These are phyloP conservation scores for Poeciliopsis prolifica DNA, from an alignment of 2,113 vertebrate genomes.

Conservation along the genomic window DNA sequence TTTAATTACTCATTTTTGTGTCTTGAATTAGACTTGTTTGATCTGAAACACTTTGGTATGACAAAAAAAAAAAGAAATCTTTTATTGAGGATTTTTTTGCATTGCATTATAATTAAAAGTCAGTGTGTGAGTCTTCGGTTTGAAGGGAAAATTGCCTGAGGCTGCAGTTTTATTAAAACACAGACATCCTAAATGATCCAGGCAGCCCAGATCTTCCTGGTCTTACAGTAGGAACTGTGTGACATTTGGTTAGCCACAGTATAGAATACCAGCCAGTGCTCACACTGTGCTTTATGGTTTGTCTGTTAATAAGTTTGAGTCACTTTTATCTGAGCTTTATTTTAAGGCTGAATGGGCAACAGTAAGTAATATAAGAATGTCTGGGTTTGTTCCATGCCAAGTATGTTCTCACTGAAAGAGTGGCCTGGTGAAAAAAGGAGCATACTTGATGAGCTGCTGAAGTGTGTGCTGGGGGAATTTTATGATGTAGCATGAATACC, in stretches of 20 bases:
- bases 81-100: neutral
- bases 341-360: conserved; percentile 19
- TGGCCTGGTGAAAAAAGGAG: neutral
- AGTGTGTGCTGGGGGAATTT: neutral
- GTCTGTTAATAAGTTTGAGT: conserved; percentile 30
- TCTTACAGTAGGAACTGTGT: conserved; percentile 33
- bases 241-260: conserved; percentile 29
- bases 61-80: conserved; percentile 2
- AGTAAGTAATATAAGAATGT: conserved; percentile 6
- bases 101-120: too few species aligned
- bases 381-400: conserved; percentile 8
- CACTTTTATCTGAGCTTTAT: conserved; percentile 25
- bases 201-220: conserved; percentile 34
- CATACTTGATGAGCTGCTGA: neutral
- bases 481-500: neutral
- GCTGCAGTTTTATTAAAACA: conserved; percentile 42
- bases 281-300: conserved; percentile 39
- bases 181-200: conserved; percentile 26
- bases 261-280: conserved; percentile 25
- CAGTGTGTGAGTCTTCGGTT: conserved; percentile 7
- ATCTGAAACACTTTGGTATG: neutral
- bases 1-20: neutral
- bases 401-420: neutral
- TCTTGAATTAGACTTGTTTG: neutral
- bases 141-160: conserved; percentile 25